Evolutionary conservation across 35 echinoderm and acorn worm genomes (phyloP).

Genomic region (Diadema setosum): DNA sequence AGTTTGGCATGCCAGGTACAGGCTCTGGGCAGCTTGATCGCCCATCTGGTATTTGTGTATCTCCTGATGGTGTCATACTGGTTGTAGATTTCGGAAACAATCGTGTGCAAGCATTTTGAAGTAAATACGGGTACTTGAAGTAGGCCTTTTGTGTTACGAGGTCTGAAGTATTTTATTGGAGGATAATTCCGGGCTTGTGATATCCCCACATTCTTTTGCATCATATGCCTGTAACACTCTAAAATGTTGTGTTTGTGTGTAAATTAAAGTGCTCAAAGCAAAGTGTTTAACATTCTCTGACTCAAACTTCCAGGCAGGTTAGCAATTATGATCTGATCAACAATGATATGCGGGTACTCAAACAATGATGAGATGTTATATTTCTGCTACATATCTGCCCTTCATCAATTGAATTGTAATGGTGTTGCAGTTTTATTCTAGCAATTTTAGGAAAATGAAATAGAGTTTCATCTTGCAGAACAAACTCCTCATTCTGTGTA

Average conservation of each 20-base stretch:
- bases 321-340: not conserved
- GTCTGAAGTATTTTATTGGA: slow-evolving; percentile 8
- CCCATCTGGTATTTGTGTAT: slow-evolving; percentile 94
- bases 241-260: slow-evolving; percentile 23
- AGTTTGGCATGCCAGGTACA: slow-evolving; percentile 78
- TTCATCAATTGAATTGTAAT: slow-evolving; percentile 14
- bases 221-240: slow-evolving; percentile 13
- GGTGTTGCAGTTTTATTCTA: not conserved
- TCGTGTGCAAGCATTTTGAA: slow-evolving; percentile 90
- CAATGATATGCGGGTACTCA: slow-evolving; percentile 7
- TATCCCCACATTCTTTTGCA: slow-evolving; percentile 22
- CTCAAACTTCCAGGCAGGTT: slow-evolving; percentile 7
- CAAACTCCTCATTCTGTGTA: too few relatives aligned
- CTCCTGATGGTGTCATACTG: slow-evolving; percentile 92
- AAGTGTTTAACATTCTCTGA: not conserved
- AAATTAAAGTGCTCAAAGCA: slow-evolving; percentile 13
- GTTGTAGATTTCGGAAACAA: slow-evolving; percentile 99
- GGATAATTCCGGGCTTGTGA: not conserved
- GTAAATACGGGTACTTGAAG: not conserved
- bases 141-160: slow-evolving; percentile 9
- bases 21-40: slow-evolving; percentile 82
- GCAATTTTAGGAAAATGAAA: not conserved
- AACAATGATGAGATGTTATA: not conserved
- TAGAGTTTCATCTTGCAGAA: not conserved
- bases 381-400: slow-evolving; percentile 15